Evolutionary conservation across 2,113 vertebrate genomes (phyloP), one percentile per base, ranked within the genome.

Genomic region (Oncorhynchus nerka): DNA sequence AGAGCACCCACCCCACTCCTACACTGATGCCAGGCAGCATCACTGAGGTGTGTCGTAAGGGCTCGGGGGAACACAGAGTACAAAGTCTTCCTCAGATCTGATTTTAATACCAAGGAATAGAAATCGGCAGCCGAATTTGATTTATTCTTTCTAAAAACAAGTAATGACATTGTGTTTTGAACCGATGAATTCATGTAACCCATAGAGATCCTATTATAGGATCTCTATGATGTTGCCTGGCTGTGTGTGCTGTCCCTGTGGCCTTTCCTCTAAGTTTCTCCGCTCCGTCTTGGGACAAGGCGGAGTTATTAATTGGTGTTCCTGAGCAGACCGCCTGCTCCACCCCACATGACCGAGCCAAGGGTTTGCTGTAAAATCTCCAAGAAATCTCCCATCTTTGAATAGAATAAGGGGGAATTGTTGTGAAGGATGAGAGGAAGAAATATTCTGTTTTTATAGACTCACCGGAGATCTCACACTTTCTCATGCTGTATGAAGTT

Each of bases 381-480:
- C 68, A 72, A 32, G 78, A 81, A 81, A 81, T 87, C 84, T 84
- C 79, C 11, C 16, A 82, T 76, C 83, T 88, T 83, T 83, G 77
- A 72, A 51, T 77, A 83, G 77, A 89, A 89, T 81, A 87, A 83
- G 79, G 84, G 59, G 76, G 83, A 71, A 84, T 88, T 87, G 87
- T 69, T 74, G 70, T 24, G 74, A 24, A 71, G 83, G 83, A 83
- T 73, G 72, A 82, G 69, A 49, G 45, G 30, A 55, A 83, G 75
- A 48, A 49, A 22, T 20, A 15, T 20, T 34, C 4, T 59, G 19
- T 85, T 79, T 83, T 83, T 88, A 80, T 82, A 79, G 71, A 80
- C 69, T 86, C 82, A 75, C 64, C 22, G 51, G 67, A 81, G 75
- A 80, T 61, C 48, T 45, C 49, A 4, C 15, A 55, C 15, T 55